Evolutionary conservation across 1,140 invertebrate genomes (phyloP).

Genomic region (Phocides pigmalion): DNA sequence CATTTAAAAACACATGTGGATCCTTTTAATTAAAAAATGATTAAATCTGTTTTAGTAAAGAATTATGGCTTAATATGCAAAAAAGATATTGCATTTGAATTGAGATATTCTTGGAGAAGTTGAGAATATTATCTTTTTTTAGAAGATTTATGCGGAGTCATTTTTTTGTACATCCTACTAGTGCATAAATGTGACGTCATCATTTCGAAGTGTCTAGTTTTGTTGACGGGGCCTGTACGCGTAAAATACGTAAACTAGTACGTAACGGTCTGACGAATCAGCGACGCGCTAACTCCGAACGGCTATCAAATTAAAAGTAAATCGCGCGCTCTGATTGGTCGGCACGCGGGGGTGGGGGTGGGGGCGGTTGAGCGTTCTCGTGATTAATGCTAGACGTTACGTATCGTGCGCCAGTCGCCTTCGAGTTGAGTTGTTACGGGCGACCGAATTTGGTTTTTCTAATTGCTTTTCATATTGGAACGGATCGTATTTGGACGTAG

Average conservation of each 20-base stretch:
- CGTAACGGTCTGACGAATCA: constrained; percentile 61
- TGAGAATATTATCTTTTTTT: too few relatives aligned
- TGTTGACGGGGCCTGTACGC: too few relatives aligned
- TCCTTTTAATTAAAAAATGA: too few relatives aligned
- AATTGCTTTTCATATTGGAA: constrained; percentile 10
- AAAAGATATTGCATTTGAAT: too few relatives aligned
- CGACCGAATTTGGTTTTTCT: constrained; percentile 12
- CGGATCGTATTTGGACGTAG: neutral
- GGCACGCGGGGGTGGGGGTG: constrained; percentile 28
- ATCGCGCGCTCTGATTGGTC: constrained; percentile 59
- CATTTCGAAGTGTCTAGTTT: too few relatives aligned
- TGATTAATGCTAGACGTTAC: constrained; percentile 73
- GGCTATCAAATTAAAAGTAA: constrained; percentile 76
- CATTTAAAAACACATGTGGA: too few relatives aligned
- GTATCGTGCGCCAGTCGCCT: constrained; percentile 52
- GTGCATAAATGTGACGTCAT: too few relatives aligned
- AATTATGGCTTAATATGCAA: too few relatives aligned
- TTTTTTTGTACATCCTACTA: too few relatives aligned
- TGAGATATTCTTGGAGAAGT: too few relatives aligned
- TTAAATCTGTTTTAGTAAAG: too few relatives aligned
- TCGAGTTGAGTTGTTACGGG: constrained; percentile 31
- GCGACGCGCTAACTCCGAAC: constrained; percentile 48
- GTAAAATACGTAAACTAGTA: constrained; percentile 32
- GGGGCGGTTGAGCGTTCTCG: constrained; percentile 34
- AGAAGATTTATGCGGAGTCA: too few relatives aligned